phyloP scores from a whole-genome alignment of 2,888 invertebrate species.

The Hartigia nigra region DNA sequence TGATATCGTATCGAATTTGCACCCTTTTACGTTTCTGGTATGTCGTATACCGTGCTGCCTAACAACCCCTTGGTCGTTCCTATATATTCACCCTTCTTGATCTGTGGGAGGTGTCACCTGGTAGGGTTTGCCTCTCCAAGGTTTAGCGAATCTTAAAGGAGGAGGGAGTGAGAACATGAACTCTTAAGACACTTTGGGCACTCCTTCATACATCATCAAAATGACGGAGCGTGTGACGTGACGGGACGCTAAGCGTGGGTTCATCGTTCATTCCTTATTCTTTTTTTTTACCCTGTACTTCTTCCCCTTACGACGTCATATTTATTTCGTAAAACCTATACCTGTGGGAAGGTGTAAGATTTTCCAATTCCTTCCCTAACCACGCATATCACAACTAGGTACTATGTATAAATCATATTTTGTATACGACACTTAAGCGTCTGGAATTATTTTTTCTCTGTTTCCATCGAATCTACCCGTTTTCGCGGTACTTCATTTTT shows the following conservation, averaged over 20 bases:
- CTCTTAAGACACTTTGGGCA: slow-evolving; percentile 31
- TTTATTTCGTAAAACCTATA: background rate
- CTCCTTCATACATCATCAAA: slow-evolving; percentile 36
- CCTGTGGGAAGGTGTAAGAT: background rate
- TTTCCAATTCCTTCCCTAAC: background rate
- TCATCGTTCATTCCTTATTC: slow-evolving; percentile 39
- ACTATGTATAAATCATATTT: background rate
- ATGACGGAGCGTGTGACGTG: slow-evolving; percentile 36
- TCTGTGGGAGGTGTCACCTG: background rate
- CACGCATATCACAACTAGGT: background rate
- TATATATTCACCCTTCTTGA: background rate
- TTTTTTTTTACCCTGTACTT: slow-evolving; percentile 17
- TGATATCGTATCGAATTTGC: background rate
- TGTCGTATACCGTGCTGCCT: background rate
- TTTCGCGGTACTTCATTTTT: background rate
- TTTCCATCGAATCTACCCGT: background rate
- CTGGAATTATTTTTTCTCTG: too few relatives aligned
- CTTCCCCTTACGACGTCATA: slow-evolving; percentile 6
- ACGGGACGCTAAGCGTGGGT: slow-evolving; percentile 20
- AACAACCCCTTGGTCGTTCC: background rate
- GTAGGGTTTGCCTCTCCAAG: background rate
- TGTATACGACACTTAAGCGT: background rate
- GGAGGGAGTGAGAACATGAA: slow-evolving; percentile 24
- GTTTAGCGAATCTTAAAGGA: background rate
- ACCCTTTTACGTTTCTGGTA: background rate